Base-by-base conservation (phyloP, 2,888 invertebrate species). In the Polydrusus tereticollis region DNA sequence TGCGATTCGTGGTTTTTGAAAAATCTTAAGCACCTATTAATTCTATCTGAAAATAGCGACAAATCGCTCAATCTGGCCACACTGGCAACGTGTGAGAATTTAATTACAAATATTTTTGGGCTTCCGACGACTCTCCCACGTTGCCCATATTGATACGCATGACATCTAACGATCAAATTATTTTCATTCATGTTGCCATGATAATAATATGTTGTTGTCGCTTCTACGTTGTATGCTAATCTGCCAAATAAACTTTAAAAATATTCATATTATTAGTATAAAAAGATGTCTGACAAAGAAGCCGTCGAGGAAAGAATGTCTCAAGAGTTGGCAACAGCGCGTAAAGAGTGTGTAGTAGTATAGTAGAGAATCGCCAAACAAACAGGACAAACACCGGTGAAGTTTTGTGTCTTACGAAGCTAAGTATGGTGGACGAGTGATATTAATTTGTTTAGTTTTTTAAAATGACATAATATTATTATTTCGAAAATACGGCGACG, bases 361-460 rank as follows among this genome's bases (percentile, higher is more conserved):
- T 74, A 75, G 77, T 71, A 76, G 77, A 78, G 77, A 76, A 79
- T 78, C 78, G 78, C 77, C 79, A 80, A 80, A 80, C 79, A 79
- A 79, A 78, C 78, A 79, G 80, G 79, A 80, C 79, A 79, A 79
- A 78, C 78, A 79, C 77, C 78, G 76, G 79, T 77, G 76, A 80
- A 78, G 78, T 79, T 78, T 75, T 78, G 76, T 79, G 77, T 79
- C 77, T 78, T 76, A 77, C 76, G 33, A 78, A 77, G 80, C 78
- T n/a, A n/a, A n/a, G n/a, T n/a, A 80, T 78, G 79, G 78, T 80
- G 78, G 77, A 77, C 75, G 76, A 78, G 29, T 72, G 58, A 57
- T 67, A 45, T 69, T 62, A 47, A 68, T 41, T 55, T 69, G 52
- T 52, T 43, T 64, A 52, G 8, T 41, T 45, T 64, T 18, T 21